Evolutionary conservation across 2,113 vertebrate species (phyloP).

Genomic region (Elachura formosa): DNA sequence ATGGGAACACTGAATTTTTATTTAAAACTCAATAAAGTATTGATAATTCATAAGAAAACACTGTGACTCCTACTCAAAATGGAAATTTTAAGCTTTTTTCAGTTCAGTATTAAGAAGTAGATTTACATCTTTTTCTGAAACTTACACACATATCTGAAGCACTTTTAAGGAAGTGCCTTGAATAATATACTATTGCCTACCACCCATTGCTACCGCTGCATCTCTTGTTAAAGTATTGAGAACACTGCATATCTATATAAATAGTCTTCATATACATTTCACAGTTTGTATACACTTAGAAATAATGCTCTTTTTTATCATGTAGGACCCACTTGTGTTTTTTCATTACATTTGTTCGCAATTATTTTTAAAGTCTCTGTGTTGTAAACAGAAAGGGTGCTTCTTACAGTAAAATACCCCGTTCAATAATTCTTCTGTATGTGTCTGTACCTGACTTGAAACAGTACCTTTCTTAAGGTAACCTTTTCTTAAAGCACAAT

Average conservation of each 20-base stretch:
- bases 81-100: background rate
- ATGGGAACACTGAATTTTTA: background rate
- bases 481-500: background rate
- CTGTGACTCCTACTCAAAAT: background rate
- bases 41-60: background rate
- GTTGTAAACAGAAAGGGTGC: background rate
- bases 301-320: background rate
- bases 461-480: no score
- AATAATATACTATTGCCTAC: background rate
- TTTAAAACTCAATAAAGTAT: background rate
- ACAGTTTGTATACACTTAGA: background rate
- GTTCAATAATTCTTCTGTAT: background rate
- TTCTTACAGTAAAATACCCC: background rate
- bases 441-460: background rate
- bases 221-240: background rate
- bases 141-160: background rate
- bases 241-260: background rate
- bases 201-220: background rate
- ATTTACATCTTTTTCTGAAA: background rate
- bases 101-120: background rate
- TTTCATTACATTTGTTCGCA: background rate
- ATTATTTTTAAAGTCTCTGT: background rate
- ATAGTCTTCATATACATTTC: background rate
- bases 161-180: background rate
- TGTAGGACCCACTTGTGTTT: background rate